phyloP scores from a whole-genome alignment of 1,140 invertebrate genomes.

The Agrypnia vestita region DNA sequence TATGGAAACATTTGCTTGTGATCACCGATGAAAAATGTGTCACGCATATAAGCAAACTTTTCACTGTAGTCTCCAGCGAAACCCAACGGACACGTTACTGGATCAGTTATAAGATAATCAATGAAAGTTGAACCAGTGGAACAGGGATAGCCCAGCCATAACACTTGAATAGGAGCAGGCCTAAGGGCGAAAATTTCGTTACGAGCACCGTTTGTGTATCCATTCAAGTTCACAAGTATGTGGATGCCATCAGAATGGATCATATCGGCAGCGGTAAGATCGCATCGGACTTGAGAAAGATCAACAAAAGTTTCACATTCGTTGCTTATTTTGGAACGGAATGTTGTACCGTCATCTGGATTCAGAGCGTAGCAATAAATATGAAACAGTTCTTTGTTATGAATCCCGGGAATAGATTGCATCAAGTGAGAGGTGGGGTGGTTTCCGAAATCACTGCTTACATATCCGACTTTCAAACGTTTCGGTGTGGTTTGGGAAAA shows the following conservation, averaged over 20 bases:
- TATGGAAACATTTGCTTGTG: conserved; percentile 99
- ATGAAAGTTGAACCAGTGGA: conserved; percentile 98
- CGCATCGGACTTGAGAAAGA: conserved; percentile 93
- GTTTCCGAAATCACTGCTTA: conserved; percentile 99
- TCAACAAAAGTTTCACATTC: conserved; percentile 98
- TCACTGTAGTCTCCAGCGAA: conserved; percentile 95
- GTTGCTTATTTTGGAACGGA: conserved; percentile 92
- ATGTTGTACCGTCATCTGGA: conserved; percentile 97
- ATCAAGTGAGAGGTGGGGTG: conserved; percentile 99
- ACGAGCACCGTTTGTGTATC: conserved; percentile 97
- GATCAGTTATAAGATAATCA: conserved; percentile 99
- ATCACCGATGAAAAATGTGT: conserved; percentile 99
- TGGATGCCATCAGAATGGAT: conserved; percentile 97
- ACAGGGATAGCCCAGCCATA: conserved; percentile 99
- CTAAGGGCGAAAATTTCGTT: conserved; percentile 99
- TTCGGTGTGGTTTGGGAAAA: conserved; percentile 81
- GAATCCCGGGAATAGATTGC: conserved; percentile 98
- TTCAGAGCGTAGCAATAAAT: conserved; percentile 98
- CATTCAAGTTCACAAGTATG: conserved; percentile 99
- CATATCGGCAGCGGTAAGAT: conserved; percentile 93
- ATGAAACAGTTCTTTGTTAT: conserved; percentile 90
- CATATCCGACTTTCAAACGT: conserved; percentile 95
- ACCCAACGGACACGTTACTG: conserved; percentile 94
- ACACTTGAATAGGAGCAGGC: conserved; percentile 95
- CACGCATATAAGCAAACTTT: conserved; percentile 98